Base-by-base conservation (phyloP, 2,888 invertebrate genomes). In the Phyllotreta cruciferae region DNA sequence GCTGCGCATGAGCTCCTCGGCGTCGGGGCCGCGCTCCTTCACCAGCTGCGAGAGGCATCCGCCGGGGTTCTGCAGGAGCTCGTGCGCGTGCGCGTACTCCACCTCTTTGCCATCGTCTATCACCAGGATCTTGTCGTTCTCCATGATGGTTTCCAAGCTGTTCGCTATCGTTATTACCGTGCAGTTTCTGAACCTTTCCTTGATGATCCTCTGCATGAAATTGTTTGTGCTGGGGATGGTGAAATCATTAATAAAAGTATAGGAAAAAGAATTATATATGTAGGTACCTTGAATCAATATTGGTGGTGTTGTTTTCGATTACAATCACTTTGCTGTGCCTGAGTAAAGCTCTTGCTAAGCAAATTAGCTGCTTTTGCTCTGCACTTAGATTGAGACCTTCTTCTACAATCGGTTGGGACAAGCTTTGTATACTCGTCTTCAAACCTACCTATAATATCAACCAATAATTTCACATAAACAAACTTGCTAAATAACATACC, bases 271-370 rank as follows among this genome's bases (percentile, higher is more conserved):
- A 24, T 24, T 24, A 4, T 4, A 24, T 24, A 24, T 24, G 4
- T 3, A 24, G 24, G 24, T 24, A 91, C 91, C 88, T 87, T 64
- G 89, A 90, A 81, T 96, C 95, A 1, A 95, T 93, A 79, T 94
- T 95, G 1, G 94, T 94, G 0, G 95, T 95, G 36, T 95, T 95
- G 82, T 96, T 96, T 74, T 96, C 96, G n/a, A n/a, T n/a, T 66
- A 96, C 83, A 14, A 96, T 89, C 1, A 96, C 87, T 73, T 87
- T 90, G 56, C 90, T 91, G 74, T 90, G 89, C 49, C 90, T 84
- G 0, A 96, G 85, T 66, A 96, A 90, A 0, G 95, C 95, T 69
- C 93, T 85, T 8, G 95, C 96, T 60, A 96, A 82, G 77, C 96
- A 96, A 57, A 96, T 83, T 56, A 96, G 82, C 79, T 96, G 96